Evolutionary conservation across 2,888 invertebrate genomes (phyloP).

Genomic region (Tolmerus cingulatus): DNA sequence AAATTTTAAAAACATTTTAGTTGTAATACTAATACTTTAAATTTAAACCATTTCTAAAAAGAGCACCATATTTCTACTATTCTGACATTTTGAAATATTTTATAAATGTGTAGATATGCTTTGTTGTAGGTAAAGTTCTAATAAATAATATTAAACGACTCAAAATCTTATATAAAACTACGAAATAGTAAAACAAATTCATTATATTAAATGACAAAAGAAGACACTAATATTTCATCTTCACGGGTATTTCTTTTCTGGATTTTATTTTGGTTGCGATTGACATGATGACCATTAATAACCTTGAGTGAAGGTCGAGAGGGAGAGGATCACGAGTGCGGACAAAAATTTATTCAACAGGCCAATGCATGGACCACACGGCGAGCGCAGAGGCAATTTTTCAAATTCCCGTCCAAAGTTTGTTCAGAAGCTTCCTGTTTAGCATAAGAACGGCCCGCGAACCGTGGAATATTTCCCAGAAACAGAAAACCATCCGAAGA

Average conservation of each 20-base stretch:
- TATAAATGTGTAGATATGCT: no score
- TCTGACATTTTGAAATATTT: no score
- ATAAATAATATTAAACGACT: no score
- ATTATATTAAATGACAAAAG: no score
- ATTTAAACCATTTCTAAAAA: no score
- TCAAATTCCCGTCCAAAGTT: neutral
- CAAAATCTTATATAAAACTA: no score
- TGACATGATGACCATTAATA: neutral
- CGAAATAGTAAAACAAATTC: no score
- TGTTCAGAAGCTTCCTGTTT: neutral
- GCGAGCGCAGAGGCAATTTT: neutral
- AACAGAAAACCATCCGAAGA: neutral
- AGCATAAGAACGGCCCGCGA: neutral
- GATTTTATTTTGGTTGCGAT: neutral
- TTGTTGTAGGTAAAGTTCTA: no score
- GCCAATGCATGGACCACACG: neutral
- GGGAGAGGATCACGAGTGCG: neutral
- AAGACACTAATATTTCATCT: no score
- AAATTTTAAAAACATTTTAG: no score
- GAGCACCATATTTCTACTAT: no score
- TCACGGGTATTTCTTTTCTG: neutral
- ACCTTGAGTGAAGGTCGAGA: neutral
- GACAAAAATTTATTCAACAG: neutral
- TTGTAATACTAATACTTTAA: no score
- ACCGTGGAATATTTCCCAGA: neutral